A percentile compares a stretch with the other conserved stretches of the same genome.
Evolutionary conservation across 2,797 vertebrate genomes (phyloP).

Genomic region (Neopelma chrysocephalum): DNA sequence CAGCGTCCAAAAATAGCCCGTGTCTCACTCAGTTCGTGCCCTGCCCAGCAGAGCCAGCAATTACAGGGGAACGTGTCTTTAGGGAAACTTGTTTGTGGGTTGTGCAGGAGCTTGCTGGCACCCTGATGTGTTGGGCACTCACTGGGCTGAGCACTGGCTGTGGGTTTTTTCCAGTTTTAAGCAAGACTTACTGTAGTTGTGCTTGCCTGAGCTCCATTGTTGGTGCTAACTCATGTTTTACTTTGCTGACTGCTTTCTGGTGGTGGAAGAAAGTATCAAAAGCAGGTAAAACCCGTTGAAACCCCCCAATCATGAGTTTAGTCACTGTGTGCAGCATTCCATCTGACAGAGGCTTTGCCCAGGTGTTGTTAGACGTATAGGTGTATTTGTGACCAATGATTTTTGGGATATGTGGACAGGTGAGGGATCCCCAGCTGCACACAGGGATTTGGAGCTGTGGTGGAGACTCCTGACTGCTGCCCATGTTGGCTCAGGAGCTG

Average conservation of each 20-base stretch:
- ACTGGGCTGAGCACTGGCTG: neutral
- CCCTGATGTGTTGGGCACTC: neutral
- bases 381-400: neutral
- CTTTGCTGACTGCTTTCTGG: neutral
- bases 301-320: neutral
- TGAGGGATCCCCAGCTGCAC: neutral
- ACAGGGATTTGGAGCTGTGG: neutral
- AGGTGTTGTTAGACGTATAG: accelerated
- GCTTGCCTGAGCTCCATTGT: neutral
- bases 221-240: neutral
- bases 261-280: neutral
- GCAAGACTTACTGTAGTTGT: accelerated
- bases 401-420: neutral
- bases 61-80: neutral
- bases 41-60: constrained; percentile 42
- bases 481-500: neutral
- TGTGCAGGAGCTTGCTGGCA: neutral
- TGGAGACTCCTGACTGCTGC: neutral
- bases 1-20: neutral
- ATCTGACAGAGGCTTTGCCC: neutral
- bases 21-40: constrained; percentile 32
- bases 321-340: neutral
- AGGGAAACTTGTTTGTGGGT: neutral
- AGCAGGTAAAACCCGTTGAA: neutral
- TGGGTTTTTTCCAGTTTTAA: neutral